phyloP scores from a whole-genome alignment of 1,140 invertebrate species.

The Calliopsis andreniformis region DNA sequence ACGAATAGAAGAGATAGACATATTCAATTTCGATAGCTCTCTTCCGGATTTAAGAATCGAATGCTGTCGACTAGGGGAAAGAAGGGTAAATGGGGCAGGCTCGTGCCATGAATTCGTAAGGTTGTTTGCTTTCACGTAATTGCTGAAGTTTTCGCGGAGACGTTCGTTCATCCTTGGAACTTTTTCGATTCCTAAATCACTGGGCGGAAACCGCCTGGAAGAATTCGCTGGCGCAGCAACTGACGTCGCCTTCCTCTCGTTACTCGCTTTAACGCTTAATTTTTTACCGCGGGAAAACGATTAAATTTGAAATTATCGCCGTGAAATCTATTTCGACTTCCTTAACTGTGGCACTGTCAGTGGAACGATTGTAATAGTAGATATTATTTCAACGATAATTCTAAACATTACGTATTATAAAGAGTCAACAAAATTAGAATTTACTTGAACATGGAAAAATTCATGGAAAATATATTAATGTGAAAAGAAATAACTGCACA shows the following conservation, averaged over 20 bases:
- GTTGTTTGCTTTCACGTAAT: slow-evolving; percentile 72
- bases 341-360: too few relatives aligned
- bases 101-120: slow-evolving; percentile 71
- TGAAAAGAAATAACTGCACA: too few relatives aligned
- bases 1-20: not conserved
- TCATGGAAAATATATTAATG: too few relatives aligned
- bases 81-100: slow-evolving; percentile 13
- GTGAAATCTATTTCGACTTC: not conserved
- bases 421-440: too few relatives aligned
- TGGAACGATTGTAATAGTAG: too few relatives aligned
- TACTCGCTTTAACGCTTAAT: slow-evolving; percentile 14
- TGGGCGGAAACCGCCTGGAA: slow-evolving; percentile 52
- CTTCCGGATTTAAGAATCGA: not conserved
- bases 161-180: slow-evolving; percentile 53
- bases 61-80: slow-evolving; percentile 9
- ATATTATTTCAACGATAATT: too few relatives aligned
- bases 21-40: slow-evolving; percentile 13
- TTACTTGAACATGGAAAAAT: too few relatives aligned
- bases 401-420: too few relatives aligned
- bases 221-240: slow-evolving; percentile 57
- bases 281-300: not conserved
- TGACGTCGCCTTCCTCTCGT: not conserved
- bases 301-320: not conserved
- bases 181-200: slow-evolving; percentile 75
- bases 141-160: slow-evolving; percentile 66